Evolutionary conservation across 2,797 vertebrate genomes (phyloP).

Genomic region (Microctenopoma steveboyesi): DNA sequence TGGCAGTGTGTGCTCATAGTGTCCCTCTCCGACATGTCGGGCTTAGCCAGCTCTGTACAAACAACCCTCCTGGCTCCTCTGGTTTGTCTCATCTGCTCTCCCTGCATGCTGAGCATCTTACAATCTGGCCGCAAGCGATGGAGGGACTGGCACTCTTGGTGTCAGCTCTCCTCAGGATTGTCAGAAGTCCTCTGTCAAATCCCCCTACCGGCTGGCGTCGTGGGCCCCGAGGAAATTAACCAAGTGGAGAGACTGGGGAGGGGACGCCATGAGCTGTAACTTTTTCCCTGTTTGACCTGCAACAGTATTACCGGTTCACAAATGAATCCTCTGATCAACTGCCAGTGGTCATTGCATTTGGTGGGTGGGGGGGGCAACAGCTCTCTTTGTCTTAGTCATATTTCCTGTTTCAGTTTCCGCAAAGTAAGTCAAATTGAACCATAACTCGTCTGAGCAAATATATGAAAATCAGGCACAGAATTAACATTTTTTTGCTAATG

Average conservation of each 20-base stretch:
- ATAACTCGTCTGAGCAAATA: conserved; percentile 36
- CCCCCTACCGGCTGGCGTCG: conserved; percentile 68
- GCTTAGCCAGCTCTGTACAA: conserved; percentile 51
- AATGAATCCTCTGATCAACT: conserved; percentile 45
- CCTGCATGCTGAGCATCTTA: conserved; percentile 72
- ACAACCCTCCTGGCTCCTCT: conserved; percentile 63
- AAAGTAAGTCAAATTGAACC: conserved; percentile 24
- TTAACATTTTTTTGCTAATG: conserved; percentile 23
- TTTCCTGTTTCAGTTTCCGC: conserved; percentile 35
- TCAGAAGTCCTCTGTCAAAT: conserved; percentile 79
- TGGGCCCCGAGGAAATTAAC: conserved; percentile 75
- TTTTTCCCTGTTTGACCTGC: conserved; percentile 54
- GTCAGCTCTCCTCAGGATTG: conserved; percentile 77
- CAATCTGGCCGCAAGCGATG: conserved; percentile 76
- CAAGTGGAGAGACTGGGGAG: conserved; percentile 56
- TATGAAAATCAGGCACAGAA: conserved; percentile 30
- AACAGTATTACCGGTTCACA: conserved; percentile 49
- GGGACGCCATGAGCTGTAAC: conserved; percentile 35
- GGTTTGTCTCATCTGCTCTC: conserved; percentile 73
- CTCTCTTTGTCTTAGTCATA: conserved; percentile 22
- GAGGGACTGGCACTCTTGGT: conserved; percentile 62
- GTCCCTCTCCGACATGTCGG: conserved; percentile 32
- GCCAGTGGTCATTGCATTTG: conserved; percentile 64
- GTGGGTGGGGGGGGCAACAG: conserved; percentile 3
- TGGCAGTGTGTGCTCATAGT: conserved; percentile 59